A percentile compares a stretch with the other conserved stretches of the same genome.
phyloP scores from a whole-genome alignment of 2,888 invertebrate genomes.

The Trimorus sp. region DNA sequence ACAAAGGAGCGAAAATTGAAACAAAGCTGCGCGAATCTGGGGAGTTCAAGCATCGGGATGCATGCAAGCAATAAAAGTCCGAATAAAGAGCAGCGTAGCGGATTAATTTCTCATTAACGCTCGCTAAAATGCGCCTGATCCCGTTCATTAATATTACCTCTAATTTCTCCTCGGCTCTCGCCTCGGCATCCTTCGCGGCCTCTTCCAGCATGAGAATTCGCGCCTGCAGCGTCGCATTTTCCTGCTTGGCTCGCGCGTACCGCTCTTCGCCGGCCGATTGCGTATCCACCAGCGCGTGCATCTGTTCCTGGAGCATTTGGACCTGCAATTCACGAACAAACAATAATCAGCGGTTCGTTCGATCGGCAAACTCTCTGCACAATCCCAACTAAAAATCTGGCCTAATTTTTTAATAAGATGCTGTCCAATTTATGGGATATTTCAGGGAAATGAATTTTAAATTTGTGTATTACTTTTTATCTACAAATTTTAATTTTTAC shows the following conservation, averaged over 20 bases:
- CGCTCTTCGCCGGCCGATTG: conserved; percentile 94
- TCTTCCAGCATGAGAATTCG: conserved; percentile 96
- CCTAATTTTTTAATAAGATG: too few species aligned
- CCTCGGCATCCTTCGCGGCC: conserved; percentile 80
- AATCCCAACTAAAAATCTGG: too few species aligned
- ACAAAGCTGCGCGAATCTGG: too few species aligned
- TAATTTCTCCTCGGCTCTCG: conserved; percentile 82
- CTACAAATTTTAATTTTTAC: too few species aligned
- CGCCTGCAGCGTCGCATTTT: conserved; percentile 95
- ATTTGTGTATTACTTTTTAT: too few species aligned
- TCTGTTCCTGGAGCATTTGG: conserved; percentile 95
- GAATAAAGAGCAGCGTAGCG: not conserved
- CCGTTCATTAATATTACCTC: conserved; percentile 77
- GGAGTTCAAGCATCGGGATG: not conserved
- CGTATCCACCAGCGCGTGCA: conserved; percentile 93
- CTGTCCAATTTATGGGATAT: too few species aligned
- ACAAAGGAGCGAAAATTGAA: too few species aligned
- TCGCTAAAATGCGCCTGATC: conserved; percentile 2
- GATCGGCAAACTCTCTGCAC: too few species aligned
- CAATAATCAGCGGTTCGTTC: too few species aligned
- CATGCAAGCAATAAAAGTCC: conserved; percentile 5
- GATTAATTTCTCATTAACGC: conserved; percentile 20
- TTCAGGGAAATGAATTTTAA: too few species aligned
- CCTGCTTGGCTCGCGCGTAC: conserved; percentile 94
- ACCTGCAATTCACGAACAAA: conserved; percentile 84